Conservation (phyloP, 2,113 vertebrate species). For the Anthoscopus minutus region DNA sequence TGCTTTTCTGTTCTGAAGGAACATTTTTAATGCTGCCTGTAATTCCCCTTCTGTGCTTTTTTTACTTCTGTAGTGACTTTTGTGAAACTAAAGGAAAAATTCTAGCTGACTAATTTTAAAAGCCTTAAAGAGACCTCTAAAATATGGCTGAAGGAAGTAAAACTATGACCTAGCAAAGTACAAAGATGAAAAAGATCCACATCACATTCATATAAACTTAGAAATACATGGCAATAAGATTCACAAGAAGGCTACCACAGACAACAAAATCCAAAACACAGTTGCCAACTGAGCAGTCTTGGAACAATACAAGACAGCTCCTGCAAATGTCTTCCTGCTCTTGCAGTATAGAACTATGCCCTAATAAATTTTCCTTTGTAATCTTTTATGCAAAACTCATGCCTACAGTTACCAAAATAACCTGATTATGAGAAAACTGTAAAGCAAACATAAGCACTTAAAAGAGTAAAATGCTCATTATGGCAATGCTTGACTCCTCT, state of each 20-base stretch:
- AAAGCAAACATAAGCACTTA: neutral
- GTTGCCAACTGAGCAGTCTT: neutral
- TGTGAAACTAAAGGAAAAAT: conserved; percentile 7
- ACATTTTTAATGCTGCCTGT: conserved; percentile 2
- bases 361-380: neutral
- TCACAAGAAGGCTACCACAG: neutral
- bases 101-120: neutral
- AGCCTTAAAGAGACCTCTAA: neutral
- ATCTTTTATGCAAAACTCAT: neutral
- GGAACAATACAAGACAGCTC: neutral
- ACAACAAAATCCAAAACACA: conserved; percentile 16
- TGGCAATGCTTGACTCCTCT: neutral
- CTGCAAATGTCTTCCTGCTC: neutral
- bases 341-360: neutral
- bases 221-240: neutral
- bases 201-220: neutral
- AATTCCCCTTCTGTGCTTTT: neutral
- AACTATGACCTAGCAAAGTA: neutral
- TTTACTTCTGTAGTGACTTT: conserved; percentile 8
- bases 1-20: conserved; percentile 28
- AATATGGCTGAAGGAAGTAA: neutral
- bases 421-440: neutral
- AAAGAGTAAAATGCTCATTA: neutral
- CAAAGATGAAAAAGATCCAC: neutral
- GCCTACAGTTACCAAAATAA: neutral